Base-by-base conservation (phyloP, 2,113 vertebrate species). In the Ageneiosus marmoratus region DNA sequence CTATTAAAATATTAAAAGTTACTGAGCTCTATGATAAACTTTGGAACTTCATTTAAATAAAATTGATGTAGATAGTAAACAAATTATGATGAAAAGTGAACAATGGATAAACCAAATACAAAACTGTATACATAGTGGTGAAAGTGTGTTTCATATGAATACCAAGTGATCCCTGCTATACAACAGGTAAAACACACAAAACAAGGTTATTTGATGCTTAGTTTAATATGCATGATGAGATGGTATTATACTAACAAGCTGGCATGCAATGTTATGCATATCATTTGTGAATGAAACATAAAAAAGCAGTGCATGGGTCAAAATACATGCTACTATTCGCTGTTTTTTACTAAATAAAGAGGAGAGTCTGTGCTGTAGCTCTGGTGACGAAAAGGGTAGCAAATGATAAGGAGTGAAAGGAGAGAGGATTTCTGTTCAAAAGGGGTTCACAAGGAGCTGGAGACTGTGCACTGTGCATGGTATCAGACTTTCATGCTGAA, bases 401-500 rank as follows among this genome's bases (percentile, higher is more conserved):
- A 83, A 69, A 83, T 16, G 13, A 51, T 29, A 73, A 32, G n/a
- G 37, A 67, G 56, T 63, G 46, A 32, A 53, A 69, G 63, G 34
- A 77, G 67, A 34, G 18, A 34, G 50, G 60, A 78, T 56, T 77
- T n/a, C 50, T 20, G 56, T 27, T 77, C 41, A 85, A 56, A 65
- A 13, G 69, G 51, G 65, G 79, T 60, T 86, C 56, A 89, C 58
- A 75, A 62, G 73, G 4, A 63, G 41, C 34, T 24, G 58, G 78
- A 63, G 79, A 74, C 12, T 41, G 37, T 41, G 37, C 79, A 65
- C 58, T 73, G 53, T 77, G 44, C 78, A 83, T 13, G 48, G 56
- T 44, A 53, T 69, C 65, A 80, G 55, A 63, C 76, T 70, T 37
- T 48, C 83, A 83, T 82, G 87, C 87, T 83, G 44, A 70, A 72